A percentile compares a stretch with the other conserved stretches of the same genome.
Evolutionary conservation across 2,113 vertebrate species (phyloP).

Genomic region (Eulemur macaco): DNA sequence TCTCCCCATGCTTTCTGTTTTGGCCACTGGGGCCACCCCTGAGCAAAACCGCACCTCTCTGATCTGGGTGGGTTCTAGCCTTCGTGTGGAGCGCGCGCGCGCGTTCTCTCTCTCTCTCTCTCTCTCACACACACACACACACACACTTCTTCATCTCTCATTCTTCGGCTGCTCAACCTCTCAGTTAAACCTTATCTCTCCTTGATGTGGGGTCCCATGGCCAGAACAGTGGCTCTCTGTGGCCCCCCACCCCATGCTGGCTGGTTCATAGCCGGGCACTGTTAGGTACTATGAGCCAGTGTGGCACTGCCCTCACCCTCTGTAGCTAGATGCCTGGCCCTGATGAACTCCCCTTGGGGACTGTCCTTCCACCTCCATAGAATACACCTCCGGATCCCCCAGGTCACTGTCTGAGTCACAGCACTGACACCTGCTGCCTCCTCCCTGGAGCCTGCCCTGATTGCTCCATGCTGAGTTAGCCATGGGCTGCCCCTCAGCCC

Average conservation of each 20-base stretch:
- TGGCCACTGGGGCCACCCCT: neutral
- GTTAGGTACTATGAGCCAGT: no score
- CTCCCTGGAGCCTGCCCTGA: neutral
- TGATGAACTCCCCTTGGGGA: neutral
- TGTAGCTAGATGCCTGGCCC: neutral
- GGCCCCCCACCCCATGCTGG: neutral
- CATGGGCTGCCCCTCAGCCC: neutral
- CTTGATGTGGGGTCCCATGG: neutral
- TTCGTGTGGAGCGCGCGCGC: neutral
- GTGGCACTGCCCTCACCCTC: neutral
- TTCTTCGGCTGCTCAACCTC: neutral
- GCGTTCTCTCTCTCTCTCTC: neutral
- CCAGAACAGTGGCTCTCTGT: neutral
- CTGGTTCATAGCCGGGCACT: neutral
- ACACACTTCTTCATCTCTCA: neutral
- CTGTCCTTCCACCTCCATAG: neutral
- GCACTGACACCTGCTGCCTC: neutral
- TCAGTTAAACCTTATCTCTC: neutral
- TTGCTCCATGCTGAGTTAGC: neutral
- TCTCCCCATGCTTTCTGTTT: neutral
- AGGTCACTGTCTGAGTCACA: neutral
- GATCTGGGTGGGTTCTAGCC: neutral
- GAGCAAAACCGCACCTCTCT: neutral
- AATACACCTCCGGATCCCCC: neutral
- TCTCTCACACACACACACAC: neutral